phyloP scores from a whole-genome alignment of 2,797 vertebrate species.

The Silurus lanzhouensis region DNA sequence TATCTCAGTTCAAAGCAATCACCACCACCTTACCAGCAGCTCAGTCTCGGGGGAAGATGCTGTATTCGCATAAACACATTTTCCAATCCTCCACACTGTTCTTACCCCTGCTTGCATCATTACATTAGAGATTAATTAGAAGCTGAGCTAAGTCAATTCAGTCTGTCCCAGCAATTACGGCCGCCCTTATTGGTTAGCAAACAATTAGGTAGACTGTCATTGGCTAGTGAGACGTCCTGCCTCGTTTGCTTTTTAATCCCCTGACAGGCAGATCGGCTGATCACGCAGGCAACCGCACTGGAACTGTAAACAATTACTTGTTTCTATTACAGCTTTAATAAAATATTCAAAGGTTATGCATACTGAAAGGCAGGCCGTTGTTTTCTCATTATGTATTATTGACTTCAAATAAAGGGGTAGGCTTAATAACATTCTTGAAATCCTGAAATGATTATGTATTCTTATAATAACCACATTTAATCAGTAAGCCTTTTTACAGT shows the following conservation, averaged over 20 bases:
- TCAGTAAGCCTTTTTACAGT: not conserved
- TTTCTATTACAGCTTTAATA: conserved; percentile 42
- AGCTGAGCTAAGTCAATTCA: conserved; percentile 69
- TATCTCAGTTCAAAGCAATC: conserved; percentile 55
- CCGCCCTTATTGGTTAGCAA: conserved; percentile 55
- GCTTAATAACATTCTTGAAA: conserved; percentile 17
- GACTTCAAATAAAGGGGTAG: conserved; percentile 38
- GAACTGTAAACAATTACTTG: conserved; percentile 51
- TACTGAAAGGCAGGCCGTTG: conserved; percentile 22
- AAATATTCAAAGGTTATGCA: conserved; percentile 48
- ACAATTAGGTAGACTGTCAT: conserved; percentile 56
- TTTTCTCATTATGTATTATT: conserved; percentile 40
- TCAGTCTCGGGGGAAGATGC: conserved; percentile 51
- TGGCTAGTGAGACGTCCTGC: conserved; percentile 49
- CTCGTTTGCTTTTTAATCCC: conserved; percentile 54
- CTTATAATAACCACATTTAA: not conserved
- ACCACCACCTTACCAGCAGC: conserved; percentile 50
- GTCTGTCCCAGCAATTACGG: conserved; percentile 61
- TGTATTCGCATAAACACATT: conserved; percentile 61
- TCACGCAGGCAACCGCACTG: conserved; percentile 36
- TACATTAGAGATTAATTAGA: conserved; percentile 79
- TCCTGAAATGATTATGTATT: not conserved
- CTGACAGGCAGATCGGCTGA: conserved; percentile 43
- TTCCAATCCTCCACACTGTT: conserved; percentile 69
- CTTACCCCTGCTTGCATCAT: conserved; percentile 83